A percentile compares a stretch with the other conserved stretches of the same genome.
phyloP scores from a whole-genome alignment of 2,888 invertebrate genomes.

The Temnothorax unifasciatus region DNA sequence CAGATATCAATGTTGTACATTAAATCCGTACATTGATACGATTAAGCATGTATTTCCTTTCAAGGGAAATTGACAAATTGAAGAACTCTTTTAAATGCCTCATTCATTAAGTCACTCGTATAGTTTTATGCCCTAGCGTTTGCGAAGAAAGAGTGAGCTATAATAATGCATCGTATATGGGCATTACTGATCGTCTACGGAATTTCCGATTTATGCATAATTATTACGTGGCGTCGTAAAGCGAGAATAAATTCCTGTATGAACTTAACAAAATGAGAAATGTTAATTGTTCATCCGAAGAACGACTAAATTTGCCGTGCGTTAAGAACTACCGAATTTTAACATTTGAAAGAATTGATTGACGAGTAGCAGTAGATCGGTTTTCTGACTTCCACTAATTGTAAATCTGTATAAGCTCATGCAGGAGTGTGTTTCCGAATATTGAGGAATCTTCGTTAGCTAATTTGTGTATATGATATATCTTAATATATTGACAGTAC shows the following conservation, averaged over 20 bases:
- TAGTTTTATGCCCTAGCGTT: slow-evolving; percentile 30
- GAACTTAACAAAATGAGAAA: slow-evolving; percentile 39
- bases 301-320: slow-evolving; percentile 36
- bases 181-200: slow-evolving; percentile 44
- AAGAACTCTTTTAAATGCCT: slow-evolving; percentile 46
- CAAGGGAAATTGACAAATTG: slow-evolving; percentile 41
- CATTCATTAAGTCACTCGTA: slow-evolving; percentile 30
- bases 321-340: slow-evolving; percentile 42
- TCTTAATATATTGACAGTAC: slow-evolving; percentile 33
- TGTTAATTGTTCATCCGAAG: slow-evolving; percentile 6
- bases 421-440: slow-evolving; percentile 51
- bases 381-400: slow-evolving; percentile 71
- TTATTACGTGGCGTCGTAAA: slow-evolving; percentile 31
- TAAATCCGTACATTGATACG: slow-evolving; percentile 52
- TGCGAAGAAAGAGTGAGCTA: slow-evolving; percentile 1
- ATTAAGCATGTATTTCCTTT: slow-evolving; percentile 53
- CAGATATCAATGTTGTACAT: slow-evolving; percentile 55
- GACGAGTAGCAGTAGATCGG: slow-evolving; percentile 48
- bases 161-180: slow-evolving; percentile 25
- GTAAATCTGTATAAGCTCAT: slow-evolving; percentile 68
- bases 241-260: slow-evolving; percentile 46
- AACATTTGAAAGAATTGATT: slow-evolving; percentile 18
- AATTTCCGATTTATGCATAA: slow-evolving; percentile 36
- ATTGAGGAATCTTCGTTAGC: slow-evolving; percentile 29
- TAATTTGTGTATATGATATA: slow-evolving; percentile 16